Evolutionary conservation across 2,113 vertebrate genomes (phyloP), one percentile per base, ranked within the genome.

Genomic region (Sarotherodon lohbergeri): DNA sequence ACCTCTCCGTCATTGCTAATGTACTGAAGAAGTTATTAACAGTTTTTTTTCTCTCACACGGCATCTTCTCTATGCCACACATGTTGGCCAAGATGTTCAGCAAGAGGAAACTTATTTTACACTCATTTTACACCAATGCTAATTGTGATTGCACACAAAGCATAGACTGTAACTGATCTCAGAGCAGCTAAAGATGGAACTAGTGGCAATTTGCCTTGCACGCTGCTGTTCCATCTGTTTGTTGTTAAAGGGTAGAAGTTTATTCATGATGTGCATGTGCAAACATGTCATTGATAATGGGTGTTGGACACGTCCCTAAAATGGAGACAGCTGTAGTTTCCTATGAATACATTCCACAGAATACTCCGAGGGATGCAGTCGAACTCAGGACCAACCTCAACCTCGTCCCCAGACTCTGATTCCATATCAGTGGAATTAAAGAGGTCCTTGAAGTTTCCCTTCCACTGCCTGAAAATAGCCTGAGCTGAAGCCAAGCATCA

Each of bases 21-120:
- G 17, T 63, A 36, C 32, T 36, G 59, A 36, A 36, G 9, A 63
- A n/a, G 5, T 63, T 63, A 3, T 36, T 36, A 63, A 36, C 0
- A 63, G 5, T 1, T 63, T 63, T 63, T 34, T n/a, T 0, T n/a
- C 17, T 4, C 9, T 63, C 2, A 4, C 2, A 36, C n/a, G 9
- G 0, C 19, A n/a, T 63, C 32, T 63, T 63, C 59, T 63, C 17
- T 66, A n/a, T 0, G 10, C 61, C 61, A 66, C 61, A 66, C 61
- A 3, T 39, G 17, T 39, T 66, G 32, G 32, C 61, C n/a, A 66
- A 66, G 61, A 32, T 36, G 2, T 36, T 66, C 61, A 36, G 61
- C 32, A 36, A 66, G 61, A 36, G 32, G 17, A 36, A 66, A 66
- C 61, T n/a, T 0, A 66, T 66, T 66, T 36, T 36, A 66, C 32